Evolutionary conservation across 2,888 invertebrate species (phyloP).

Genomic region (Leptinotarsa peninsularis): DNA sequence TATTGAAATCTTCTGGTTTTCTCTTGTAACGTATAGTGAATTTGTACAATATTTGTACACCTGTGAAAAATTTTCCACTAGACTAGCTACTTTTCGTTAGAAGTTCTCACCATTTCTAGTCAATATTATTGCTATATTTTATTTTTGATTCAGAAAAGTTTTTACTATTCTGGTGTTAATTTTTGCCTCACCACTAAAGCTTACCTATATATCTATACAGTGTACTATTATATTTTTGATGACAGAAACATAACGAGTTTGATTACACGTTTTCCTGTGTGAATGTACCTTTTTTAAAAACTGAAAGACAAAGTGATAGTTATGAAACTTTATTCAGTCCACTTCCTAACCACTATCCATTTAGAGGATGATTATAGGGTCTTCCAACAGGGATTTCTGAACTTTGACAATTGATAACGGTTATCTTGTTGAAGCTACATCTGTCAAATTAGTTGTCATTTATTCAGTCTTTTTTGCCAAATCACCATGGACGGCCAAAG

Average conservation of each 20-base stretch:
- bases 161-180: background rate
- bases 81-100: constrained; percentile 9
- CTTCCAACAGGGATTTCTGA: too few species aligned
- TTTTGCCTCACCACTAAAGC: background rate
- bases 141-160: background rate
- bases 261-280: background rate
- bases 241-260: background rate
- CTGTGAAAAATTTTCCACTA: constrained; percentile 24
- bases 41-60: constrained; percentile 51
- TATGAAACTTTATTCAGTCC: too few species aligned
- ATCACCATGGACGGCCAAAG: too few species aligned
- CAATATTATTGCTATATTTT: constrained; percentile 31
- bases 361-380: too few species aligned
- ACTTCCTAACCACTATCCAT: too few species aligned
- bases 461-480: too few species aligned
- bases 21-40: constrained; percentile 29
- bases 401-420: too few species aligned
- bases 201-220: background rate
- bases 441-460: too few species aligned
- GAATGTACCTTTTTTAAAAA: too few species aligned
- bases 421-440: too few species aligned
- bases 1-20: constrained; percentile 7
- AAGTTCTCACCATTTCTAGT: constrained; percentile 29
- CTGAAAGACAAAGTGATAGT: too few species aligned
- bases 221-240: constrained; percentile 10